Percentiles rank a stretch among this genome's conserved stretches.
phyloP scores from a whole-genome alignment of 2,888 invertebrate species.

The Aplocera efformata region DNA sequence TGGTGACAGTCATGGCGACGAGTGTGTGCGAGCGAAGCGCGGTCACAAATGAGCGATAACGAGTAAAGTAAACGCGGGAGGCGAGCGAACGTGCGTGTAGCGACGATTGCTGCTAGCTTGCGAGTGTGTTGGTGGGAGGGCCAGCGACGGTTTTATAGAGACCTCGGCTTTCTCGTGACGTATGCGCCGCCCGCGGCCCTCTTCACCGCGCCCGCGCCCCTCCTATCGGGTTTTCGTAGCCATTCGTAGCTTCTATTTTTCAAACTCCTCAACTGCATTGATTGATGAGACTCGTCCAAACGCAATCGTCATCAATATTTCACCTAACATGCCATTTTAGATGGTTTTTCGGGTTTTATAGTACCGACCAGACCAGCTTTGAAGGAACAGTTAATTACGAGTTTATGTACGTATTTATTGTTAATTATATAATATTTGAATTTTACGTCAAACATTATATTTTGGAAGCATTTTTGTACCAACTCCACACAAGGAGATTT shows the following conservation, averaged over 20 bases:
- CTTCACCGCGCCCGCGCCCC: constrained; percentile 33
- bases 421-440: no score
- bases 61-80: constrained; percentile 42
- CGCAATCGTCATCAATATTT: constrained; percentile 11
- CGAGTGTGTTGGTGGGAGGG: constrained; percentile 71
- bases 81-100: constrained; percentile 54
- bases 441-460: no score
- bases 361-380: no score
- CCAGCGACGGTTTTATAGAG: constrained; percentile 65
- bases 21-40: constrained; percentile 49
- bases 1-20: constrained; percentile 72
- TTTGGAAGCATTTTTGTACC: no score
- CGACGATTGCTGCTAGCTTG: constrained; percentile 57
- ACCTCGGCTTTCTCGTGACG: constrained; percentile 73
- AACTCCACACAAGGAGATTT: no score
- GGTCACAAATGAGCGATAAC: constrained; percentile 57
- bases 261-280: constrained; percentile 45
- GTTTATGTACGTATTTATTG: no score
- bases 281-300: constrained; percentile 35
- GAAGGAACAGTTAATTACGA: no score
- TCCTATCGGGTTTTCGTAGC: constrained; percentile 54
- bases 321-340: neutral
- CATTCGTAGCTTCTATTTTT: constrained; percentile 51
- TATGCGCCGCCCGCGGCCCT: constrained; percentile 45
- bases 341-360: neutral